These are phyloP conservation scores for Ctenopoma kingsleyae DNA, from an alignment of 2,797 vertebrate species.

Conservation along the genomic window DNA sequence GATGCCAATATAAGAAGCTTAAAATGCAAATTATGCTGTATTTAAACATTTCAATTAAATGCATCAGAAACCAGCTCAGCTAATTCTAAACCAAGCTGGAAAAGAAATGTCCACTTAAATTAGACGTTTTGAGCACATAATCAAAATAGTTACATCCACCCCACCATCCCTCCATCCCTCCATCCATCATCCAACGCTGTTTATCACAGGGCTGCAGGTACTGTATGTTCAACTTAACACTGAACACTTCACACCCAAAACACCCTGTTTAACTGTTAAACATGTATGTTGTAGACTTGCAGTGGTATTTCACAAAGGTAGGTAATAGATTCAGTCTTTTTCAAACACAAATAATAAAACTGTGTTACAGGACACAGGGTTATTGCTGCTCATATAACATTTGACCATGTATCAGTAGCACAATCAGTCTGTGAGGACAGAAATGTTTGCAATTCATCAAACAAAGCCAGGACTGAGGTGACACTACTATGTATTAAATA, in stretches of 20 bases:
- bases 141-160: not conserved
- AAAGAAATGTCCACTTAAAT: not conserved
- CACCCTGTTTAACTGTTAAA: not conserved
- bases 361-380: not conserved
- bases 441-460: slow-evolving; percentile 20
- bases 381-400: not conserved
- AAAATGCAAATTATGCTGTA: slow-evolving; percentile 2
- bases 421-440: slow-evolving; percentile 1
- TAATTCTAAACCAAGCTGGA: not conserved
- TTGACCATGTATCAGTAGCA: slow-evolving; percentile 23
- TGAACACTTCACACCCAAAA: not conserved
- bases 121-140: not conserved
- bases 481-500: not conserved
- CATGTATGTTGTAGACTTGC: not conserved
- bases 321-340: no score
- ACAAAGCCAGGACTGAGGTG: not conserved
- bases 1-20: slow-evolving; percentile 2
- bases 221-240: not conserved
- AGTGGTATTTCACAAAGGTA: not conserved
- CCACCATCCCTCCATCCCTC: no score
- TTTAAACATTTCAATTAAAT: slow-evolving; percentile 11
- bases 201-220: not conserved
- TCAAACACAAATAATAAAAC: not conserved
- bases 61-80: slow-evolving; percentile 10
- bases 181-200: not conserved